Conservation (phyloP, 2,797 vertebrate species). For the Cyprinella venusta region DNA sequence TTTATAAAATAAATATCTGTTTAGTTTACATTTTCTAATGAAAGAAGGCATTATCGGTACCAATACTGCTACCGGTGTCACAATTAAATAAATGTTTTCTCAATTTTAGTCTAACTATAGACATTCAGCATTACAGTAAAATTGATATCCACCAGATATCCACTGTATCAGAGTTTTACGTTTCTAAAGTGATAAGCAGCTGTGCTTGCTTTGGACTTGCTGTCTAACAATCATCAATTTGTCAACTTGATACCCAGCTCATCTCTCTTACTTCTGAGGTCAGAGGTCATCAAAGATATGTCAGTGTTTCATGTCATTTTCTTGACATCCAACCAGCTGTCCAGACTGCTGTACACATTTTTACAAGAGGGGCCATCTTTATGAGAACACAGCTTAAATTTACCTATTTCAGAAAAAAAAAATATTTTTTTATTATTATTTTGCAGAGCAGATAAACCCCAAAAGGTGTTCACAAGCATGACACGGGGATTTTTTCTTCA, state of each 20-base stretch:
- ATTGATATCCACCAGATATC: conserved; percentile 18
- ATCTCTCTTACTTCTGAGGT: conserved; percentile 40
- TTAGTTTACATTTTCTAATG: too few relatives aligned
- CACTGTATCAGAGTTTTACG: conserved; percentile 35
- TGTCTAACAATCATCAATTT: conserved; percentile 52
- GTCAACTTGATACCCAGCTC: conserved; percentile 42
- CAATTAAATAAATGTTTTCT: too few relatives aligned
- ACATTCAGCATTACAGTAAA: too few relatives aligned
- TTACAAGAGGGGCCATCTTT: neutral
- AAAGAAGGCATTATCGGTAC: too few relatives aligned
- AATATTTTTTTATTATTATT: neutral
- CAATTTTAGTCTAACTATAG: too few relatives aligned
- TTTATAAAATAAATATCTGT: too few relatives aligned
- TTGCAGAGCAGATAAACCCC: too few relatives aligned
- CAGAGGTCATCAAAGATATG: conserved; percentile 40
- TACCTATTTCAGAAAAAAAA: neutral
- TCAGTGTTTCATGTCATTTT: conserved; percentile 34
- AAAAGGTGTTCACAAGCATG: neutral
- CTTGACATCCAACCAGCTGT: conserved; percentile 33
- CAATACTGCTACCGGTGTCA: too few relatives aligned
- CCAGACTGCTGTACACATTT: neutral
- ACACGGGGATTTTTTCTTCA: neutral
- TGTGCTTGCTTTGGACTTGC: conserved; percentile 21
- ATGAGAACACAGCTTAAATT: neutral
- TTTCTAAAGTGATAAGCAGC: conserved; percentile 31